Conservation (phyloP, 2,113 vertebrate genomes). For the Ictalurus punctatus region DNA sequence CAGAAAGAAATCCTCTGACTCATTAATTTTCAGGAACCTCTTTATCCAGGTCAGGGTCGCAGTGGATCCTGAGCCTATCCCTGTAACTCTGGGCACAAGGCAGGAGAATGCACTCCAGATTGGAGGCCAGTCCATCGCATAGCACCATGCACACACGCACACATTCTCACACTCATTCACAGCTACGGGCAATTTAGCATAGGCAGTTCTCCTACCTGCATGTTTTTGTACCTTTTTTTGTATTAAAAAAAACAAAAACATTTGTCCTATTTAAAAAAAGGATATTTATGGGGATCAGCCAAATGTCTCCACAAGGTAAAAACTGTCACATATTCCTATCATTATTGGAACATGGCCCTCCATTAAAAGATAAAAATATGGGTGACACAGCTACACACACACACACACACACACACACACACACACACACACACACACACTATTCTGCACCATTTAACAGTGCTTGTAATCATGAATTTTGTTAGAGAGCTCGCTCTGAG, state of each 20-base stretch:
- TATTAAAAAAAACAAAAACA: background rate
- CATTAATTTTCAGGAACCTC: background rate
- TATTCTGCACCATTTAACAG: constrained; percentile 24
- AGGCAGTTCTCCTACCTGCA: background rate
- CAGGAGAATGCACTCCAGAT: background rate
- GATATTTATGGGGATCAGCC: background rate
- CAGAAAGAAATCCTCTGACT: background rate
- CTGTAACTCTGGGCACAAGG: background rate
- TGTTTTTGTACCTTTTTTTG: background rate
- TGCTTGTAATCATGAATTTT: constrained; percentile 50
- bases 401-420: background rate
- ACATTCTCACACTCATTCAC: background rate
- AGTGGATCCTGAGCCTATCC: background rate
- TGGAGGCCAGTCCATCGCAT: background rate
- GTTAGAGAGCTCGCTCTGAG: constrained; percentile 36
- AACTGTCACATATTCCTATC: background rate
- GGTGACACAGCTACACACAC: background rate
- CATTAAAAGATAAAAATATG: background rate
- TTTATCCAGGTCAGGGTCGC: background rate
- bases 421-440: constrained; percentile 3
- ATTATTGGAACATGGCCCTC: background rate
- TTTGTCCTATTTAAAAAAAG: background rate
- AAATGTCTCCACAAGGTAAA: background rate
- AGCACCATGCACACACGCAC: background rate
- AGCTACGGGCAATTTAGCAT: background rate